Evolutionary conservation across 53 echinoderm and acorn worm genomes (phyloP).

Genomic region (Antedon mediterranea): DNA sequence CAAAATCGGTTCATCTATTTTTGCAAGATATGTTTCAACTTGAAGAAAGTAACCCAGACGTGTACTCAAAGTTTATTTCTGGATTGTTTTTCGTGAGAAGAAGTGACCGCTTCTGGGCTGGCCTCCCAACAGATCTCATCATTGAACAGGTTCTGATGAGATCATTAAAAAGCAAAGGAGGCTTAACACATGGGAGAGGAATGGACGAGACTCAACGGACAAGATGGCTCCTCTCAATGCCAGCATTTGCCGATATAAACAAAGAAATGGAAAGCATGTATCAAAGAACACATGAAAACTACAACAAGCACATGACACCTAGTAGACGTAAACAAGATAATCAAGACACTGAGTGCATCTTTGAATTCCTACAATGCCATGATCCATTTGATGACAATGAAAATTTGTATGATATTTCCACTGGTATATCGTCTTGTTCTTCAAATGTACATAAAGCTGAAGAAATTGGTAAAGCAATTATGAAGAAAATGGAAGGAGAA

Average conservation of each 20-base stretch:
- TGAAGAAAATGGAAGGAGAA: neutral
- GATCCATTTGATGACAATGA: constrained; percentile 12
- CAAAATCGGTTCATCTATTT: neutral
- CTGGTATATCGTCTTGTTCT: neutral
- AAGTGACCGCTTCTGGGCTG: neutral
- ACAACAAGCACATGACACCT: neutral
- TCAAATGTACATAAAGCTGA: neutral
- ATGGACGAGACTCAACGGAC: constrained; percentile 13
- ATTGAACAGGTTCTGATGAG: neutral
- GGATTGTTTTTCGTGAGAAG: neutral
- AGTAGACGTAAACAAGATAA: neutral
- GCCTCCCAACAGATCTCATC: neutral
- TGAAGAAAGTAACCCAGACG: neutral
- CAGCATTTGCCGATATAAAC: neutral
- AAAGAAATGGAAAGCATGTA: neutral
- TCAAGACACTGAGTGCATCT: too few species aligned
- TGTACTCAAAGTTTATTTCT: neutral
- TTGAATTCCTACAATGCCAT: constrained; percentile 1
- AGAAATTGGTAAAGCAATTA: neutral
- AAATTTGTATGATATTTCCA: neutral
- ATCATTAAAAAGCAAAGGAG: constrained; percentile 2
- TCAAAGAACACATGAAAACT: neutral
- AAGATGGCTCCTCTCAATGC: constrained; percentile 7
- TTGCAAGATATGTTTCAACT: neutral
- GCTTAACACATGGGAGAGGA: constrained; percentile 9